A percentile compares a stretch with the other conserved stretches of the same genome.
These are phyloP conservation scores for Ischnura elegans DNA, from an alignment of 2,888 invertebrate genomes.

Conservation along the genomic window DNA sequence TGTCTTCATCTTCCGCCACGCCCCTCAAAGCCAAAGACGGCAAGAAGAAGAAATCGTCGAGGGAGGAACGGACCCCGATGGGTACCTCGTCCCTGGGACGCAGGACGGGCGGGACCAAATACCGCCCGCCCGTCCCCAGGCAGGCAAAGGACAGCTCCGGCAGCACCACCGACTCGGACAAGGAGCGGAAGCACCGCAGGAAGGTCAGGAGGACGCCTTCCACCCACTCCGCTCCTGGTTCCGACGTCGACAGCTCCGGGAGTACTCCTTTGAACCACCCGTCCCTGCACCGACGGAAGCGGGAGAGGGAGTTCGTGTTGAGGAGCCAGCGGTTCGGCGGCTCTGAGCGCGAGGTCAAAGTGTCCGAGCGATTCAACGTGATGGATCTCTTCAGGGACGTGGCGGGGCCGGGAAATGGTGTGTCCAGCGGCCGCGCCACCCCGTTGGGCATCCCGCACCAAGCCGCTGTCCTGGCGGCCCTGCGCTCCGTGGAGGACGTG, in stretches of 20 bases:
- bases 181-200: background rate
- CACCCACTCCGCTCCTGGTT: conserved; percentile 68
- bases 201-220: background rate
- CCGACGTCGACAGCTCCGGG: conserved; percentile 62
- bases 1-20: background rate
- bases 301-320: background rate
- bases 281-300: background rate
- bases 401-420: conserved; percentile 76
- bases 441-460: conserved; percentile 80
- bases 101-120: background rate
- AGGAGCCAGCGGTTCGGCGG: conserved; percentile 68
- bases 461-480: conserved; percentile 80
- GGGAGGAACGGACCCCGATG: background rate
- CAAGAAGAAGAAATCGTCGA: background rate
- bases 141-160: background rate
- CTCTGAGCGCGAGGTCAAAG: conserved; percentile 76
- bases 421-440: conserved; percentile 76
- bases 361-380: conserved; percentile 80
- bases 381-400: conserved; percentile 79
- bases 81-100: background rate
- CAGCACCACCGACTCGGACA: conserved; percentile 38
- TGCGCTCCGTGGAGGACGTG: conserved; percentile 80
- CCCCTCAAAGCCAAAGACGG: background rate
- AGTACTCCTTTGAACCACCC: background rate
- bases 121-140: background rate